Evolutionary conservation across 2,113 vertebrate species (phyloP).

Genomic region (Sprattus sprattus): DNA sequence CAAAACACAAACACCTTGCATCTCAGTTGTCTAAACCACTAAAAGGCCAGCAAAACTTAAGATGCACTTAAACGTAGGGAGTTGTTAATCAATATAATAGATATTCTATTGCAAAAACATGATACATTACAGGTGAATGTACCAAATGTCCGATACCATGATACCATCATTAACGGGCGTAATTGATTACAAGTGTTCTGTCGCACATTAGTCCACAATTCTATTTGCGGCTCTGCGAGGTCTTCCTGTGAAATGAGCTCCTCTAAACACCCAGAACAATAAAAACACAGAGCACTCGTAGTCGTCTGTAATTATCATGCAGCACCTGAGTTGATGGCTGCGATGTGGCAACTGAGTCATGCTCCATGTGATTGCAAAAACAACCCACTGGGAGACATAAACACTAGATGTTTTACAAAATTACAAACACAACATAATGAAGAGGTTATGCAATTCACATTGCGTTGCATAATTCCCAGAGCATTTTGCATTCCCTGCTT

Average conservation of each 20-base stretch:
- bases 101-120: background rate
- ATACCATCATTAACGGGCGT: background rate
- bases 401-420: no score
- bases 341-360: background rate
- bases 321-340: slow-evolving; percentile 1
- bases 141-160: background rate
- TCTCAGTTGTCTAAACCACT: background rate
- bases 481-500: background rate
- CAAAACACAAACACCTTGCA: background rate
- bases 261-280: background rate
- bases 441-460: background rate
- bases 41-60: background rate
- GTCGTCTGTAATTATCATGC: background rate
- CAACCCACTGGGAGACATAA: background rate
- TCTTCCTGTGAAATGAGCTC: background rate
- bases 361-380: background rate
- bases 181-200: background rate
- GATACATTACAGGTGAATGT: background rate
- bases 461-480: background rate
- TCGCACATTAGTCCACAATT: background rate
- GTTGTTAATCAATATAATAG: background rate
- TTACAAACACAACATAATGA: background rate
- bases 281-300: background rate
- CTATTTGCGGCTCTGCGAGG: background rate
- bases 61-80: background rate